Base-by-base conservation (phyloP, 2,113 vertebrate species). In the Lota lota region DNA sequence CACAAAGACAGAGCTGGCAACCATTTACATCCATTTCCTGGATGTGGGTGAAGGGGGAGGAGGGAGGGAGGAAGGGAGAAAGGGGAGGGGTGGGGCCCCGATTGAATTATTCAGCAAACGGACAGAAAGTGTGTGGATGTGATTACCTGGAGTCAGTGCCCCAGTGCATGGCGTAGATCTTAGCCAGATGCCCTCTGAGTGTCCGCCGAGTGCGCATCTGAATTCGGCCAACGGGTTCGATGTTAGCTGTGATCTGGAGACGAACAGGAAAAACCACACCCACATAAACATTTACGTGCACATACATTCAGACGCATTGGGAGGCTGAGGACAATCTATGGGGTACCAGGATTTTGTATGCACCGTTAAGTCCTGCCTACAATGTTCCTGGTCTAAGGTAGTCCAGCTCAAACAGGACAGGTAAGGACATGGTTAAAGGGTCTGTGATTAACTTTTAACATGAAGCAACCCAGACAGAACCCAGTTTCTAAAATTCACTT, bases 121-220 rank as follows among this genome's bases (percentile, higher is more conserved):
- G 74, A 73, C 21, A 69, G 65, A 73, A 73, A 22, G 28, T 17
- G 66, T 68, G 4, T 69, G 67, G 79, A 83, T 68, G 56, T 61
- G 67, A 90, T 82, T 90, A 99, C 97, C 97, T 97, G 63, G 97
- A 99, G 88, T 99, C 97, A 64, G 96, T 97, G 79, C 96, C 96
- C 97, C 97, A 99, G 88, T 99, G 97, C 97, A 99, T 99, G 92
- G 97, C 97, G 77, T 99, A 99, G 91, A 99, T 99, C 93, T 99
- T 99, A 81, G 97, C 96, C 94, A 99, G 84, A 90, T 99, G 97
- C 66, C 97, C 97, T 84, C 97, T 93, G 85, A 99, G 93, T 4
- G 97, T 99, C 85, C 97, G 94, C 88, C 97, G 94, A 78, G 97
- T 99, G 74, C 97, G 95, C 97, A 99, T 99, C 78, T 99, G 97